Conservation (phyloP, 2,888 invertebrate species). For the Mesodorylaimus sp. region DNA sequence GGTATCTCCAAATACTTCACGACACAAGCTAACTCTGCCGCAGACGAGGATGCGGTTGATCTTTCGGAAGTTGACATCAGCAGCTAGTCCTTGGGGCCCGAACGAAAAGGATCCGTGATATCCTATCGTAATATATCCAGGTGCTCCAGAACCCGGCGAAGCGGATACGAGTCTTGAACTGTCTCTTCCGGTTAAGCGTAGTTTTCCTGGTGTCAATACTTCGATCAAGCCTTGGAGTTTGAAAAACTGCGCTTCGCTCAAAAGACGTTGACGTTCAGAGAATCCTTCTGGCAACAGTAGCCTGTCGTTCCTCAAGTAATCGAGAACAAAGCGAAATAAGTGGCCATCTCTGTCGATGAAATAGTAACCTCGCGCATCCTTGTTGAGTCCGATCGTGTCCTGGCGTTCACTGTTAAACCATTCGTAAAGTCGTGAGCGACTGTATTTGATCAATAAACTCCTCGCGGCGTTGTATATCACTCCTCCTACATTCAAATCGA, state of each 20-base stretch:
- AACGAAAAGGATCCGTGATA: slow-evolving; percentile 96
- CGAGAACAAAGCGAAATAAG: slow-evolving; percentile 80
- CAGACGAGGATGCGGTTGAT: slow-evolving; percentile 80
- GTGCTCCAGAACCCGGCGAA: no score
- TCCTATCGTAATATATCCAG: slow-evolving; percentile 76
- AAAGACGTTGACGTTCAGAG: slow-evolving; percentile 43
- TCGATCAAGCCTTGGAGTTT: slow-evolving; percentile 50
- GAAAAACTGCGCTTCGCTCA: slow-evolving; percentile 40
- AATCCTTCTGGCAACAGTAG: slow-evolving; percentile 85
- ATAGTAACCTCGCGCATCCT: slow-evolving; percentile 18
- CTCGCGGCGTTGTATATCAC: background rate
- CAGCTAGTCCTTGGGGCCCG: slow-evolving; percentile 88
- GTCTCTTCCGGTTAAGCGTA: no score
- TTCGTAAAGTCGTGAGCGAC: slow-evolving; percentile 15
- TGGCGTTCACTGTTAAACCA: slow-evolving; percentile 11
- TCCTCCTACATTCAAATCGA: no score
- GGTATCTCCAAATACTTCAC: slow-evolving; percentile 68
- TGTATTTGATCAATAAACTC: slow-evolving; percentile 21
- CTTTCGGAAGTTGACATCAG: slow-evolving; percentile 96
- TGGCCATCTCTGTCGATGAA: slow-evolving; percentile 92
- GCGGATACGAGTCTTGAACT: background rate
- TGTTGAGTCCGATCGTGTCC: background rate
- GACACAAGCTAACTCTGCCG: slow-evolving; percentile 50
- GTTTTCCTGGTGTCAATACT: background rate
- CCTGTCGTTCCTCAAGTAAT: slow-evolving; percentile 54